Base-by-base conservation (phyloP, 2,113 vertebrate species). In the Muntiacus muntjak region DNA sequence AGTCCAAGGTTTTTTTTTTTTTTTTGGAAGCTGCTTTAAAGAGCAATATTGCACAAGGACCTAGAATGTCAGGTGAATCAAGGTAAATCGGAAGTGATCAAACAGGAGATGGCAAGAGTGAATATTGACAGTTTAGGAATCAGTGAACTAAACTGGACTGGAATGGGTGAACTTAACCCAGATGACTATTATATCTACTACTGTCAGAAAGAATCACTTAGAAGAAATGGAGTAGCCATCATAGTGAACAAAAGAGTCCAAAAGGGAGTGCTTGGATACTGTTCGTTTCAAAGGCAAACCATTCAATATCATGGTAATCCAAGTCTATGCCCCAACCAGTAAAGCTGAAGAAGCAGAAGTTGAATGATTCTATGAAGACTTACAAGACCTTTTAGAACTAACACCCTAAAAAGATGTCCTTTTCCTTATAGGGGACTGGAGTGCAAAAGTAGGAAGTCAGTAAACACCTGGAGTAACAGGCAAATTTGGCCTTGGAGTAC, bases 381-480 rank as follows among this genome's bases (percentile, higher is more conserved):
- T 67, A 67, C 7, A 67, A 19, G 62, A n/a, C 3, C 33, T 67
- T 67, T 33, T 67, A 67, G 33, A n/a, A n/a, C 16, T 67, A 17
- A 67, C 62, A 67, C 16, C 7, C 7, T 1, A 2, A 33, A 17
- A n/a, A n/a, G 7, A 19, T n/a, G 0, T 67, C 62, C 4, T 67
- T 67, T 67, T n/a, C 33, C 4, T 67, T n/a, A 67, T 67, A 67
- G 33, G 8, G 62, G 1, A 4, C 16, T 67, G 30, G 62, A 67
- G 9, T n/a, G 7, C 17, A 67, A n/a, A 67, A 67, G 7, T 17
- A 67, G 16, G 33, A 67, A n/a, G 3, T 67, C 16, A 67, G 19
- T 17, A 67, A 67, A 67, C 62, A 67, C 16, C 16, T n/a, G 33
- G 62, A 67, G 1, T n/a, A 67, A 67, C 16, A 67, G 62, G 7